phyloP scores from a whole-genome alignment of 2,888 invertebrate species.

The Ichneumoninae sp. region DNA sequence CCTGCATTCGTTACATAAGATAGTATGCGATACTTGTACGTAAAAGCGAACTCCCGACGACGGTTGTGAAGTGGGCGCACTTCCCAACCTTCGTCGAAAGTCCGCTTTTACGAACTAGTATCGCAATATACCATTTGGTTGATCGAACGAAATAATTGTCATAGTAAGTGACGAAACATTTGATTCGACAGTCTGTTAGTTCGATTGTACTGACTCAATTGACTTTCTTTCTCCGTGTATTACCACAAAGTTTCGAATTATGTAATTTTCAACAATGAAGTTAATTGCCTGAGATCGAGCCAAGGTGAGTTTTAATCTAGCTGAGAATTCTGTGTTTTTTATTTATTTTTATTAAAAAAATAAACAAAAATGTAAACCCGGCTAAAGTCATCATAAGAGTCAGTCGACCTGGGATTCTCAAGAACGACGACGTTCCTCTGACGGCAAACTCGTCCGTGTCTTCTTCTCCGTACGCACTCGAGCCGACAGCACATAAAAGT shows the following conservation, averaged over 20 bases:
- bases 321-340: background rate
- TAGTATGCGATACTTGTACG: no score
- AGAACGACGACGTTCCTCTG: conserved; percentile 14
- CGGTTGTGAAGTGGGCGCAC: no score
- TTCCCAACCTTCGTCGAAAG: no score
- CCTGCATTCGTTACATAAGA: no score
- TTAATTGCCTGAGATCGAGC: background rate
- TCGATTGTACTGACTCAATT: no score
- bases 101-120: no score
- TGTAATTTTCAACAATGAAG: background rate
- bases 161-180: no score
- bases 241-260: background rate
- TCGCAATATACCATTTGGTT: no score
- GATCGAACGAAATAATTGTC: no score
- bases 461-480: conserved; percentile 1
- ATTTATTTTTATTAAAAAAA: background rate
- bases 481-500: background rate
- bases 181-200: no score
- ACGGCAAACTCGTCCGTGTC: conserved; percentile 9
- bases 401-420: conserved; percentile 4
- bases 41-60: no score
- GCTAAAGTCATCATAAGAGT: conserved; percentile 20
- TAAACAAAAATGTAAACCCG: background rate
- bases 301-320: background rate
- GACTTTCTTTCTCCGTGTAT: no score